Evolutionary conservation across 2,797 vertebrate species (phyloP).

Genomic region (Rhinogobio ventralis): DNA sequence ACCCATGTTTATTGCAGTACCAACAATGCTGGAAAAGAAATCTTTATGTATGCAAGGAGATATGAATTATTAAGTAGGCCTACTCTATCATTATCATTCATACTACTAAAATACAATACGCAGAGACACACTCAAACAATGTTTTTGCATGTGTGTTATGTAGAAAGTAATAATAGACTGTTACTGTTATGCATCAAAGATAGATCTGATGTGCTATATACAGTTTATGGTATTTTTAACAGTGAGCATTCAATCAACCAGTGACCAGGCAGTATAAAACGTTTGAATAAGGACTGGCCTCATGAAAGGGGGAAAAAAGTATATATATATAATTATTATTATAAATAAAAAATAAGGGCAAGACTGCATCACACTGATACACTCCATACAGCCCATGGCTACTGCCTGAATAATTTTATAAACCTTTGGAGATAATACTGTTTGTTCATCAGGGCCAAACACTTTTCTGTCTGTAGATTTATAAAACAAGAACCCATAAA

Average conservation of each 20-base stretch:
- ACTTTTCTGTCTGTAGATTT: conserved; percentile 23
- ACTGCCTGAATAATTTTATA: not conserved
- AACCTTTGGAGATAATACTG: not conserved
- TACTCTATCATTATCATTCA: not conserved
- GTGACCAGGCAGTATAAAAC: not conserved
- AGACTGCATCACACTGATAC: not conserved
- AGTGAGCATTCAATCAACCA: not conserved
- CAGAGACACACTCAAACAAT: not conserved
- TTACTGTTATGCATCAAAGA: not conserved
- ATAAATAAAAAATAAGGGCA: not conserved
- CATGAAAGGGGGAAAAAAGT: too few species aligned
- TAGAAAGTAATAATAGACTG: not conserved
- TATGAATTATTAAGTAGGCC: not conserved
- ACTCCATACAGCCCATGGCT: not conserved
- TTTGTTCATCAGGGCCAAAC: conserved; percentile 14
- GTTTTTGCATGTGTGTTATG: not conserved
- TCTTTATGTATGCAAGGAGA: not conserved
- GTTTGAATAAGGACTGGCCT: not conserved
- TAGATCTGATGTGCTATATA: not conserved
- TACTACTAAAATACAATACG: not conserved
- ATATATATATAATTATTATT: too few species aligned
- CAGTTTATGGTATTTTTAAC: not conserved
- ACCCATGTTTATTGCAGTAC: conserved; percentile 7
- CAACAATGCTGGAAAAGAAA: conserved; percentile 1
- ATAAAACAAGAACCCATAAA: conserved; percentile 22